A percentile compares a stretch with the other conserved stretches of the same genome.
phyloP scores from a whole-genome alignment of 2,888 invertebrate genomes.

The Sarcophaga caerulescens region DNA sequence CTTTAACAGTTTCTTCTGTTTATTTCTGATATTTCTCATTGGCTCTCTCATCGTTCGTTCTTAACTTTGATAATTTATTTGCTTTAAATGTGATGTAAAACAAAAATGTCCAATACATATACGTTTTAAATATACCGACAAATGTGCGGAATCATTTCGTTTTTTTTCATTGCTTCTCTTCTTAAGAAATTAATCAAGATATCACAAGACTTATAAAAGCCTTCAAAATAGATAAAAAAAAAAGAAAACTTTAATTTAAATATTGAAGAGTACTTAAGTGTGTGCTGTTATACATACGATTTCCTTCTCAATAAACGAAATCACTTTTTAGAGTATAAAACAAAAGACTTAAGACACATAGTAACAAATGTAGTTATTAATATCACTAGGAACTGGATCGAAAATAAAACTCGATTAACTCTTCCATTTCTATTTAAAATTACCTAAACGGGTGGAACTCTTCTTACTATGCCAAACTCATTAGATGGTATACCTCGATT shows the following conservation, averaged over 20 bases:
- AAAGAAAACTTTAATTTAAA: conserved; percentile 47
- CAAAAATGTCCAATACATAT: conserved; percentile 58
- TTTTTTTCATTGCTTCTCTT: conserved; percentile 14
- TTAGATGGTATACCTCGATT: too few relatives aligned
- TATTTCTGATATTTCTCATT: background rate
- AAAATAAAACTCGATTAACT: too few relatives aligned
- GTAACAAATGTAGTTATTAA: too few relatives aligned
- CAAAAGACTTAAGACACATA: too few relatives aligned
- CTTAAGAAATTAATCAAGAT: conserved; percentile 61
- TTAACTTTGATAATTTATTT: conserved; percentile 61
- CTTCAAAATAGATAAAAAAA: conserved; percentile 54
- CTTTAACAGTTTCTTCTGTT: conserved; percentile 41
- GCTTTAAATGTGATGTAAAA: conserved; percentile 62
- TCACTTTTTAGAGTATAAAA: too few relatives aligned
- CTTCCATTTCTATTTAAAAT: too few relatives aligned
- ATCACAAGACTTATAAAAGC: conserved; percentile 58
- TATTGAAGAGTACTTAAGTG: background rate
- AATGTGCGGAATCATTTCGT: conserved; percentile 43
- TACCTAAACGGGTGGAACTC: too few relatives aligned
- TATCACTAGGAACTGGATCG: too few relatives aligned
- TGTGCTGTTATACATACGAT: too few relatives aligned
- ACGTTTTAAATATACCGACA: conserved; percentile 59
- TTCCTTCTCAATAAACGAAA: too few relatives aligned
- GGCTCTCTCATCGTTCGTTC: conserved; percentile 29
- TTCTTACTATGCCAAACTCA: too few relatives aligned